A percentile compares a stretch with the other conserved stretches of the same genome.
Conservation (phyloP, 1,140 invertebrate species). For the Lutraria rhynchaena region DNA sequence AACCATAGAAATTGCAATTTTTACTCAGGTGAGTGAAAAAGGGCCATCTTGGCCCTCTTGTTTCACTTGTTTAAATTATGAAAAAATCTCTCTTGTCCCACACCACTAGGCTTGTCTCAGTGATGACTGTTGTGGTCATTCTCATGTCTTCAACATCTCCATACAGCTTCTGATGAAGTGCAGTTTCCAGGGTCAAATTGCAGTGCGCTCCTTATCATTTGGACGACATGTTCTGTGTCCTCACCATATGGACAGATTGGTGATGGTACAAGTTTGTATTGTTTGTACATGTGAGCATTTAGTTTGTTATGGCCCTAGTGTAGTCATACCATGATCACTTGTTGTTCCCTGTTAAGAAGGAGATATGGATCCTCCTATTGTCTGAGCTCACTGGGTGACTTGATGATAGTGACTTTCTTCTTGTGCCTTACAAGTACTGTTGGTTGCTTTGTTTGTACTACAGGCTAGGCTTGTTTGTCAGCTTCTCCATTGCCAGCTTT, state of each 20-base stretch:
- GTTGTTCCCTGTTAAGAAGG: constrained; percentile 30
- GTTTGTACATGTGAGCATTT: constrained; percentile 45
- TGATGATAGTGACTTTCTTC: constrained; percentile 37
- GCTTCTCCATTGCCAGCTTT: constrained; percentile 39
- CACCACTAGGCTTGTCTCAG: constrained; percentile 64
- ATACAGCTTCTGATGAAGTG: constrained; percentile 28
- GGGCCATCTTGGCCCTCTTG: too few relatives aligned
- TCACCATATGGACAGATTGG: too few relatives aligned
- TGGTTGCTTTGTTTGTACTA: constrained; percentile 16
- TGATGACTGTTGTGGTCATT: constrained; percentile 30
- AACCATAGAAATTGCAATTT: too few relatives aligned
- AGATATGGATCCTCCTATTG: constrained; percentile 31
- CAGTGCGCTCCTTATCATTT: background rate
- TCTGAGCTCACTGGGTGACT: constrained; percentile 4
- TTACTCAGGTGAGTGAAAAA: too few relatives aligned
- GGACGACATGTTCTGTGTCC: too few relatives aligned
- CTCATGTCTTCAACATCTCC: constrained; percentile 25
- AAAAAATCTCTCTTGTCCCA: constrained; percentile 3
- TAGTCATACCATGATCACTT: constrained; percentile 32
- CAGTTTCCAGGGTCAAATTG: constrained; percentile 24
- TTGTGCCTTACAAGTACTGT: background rate
- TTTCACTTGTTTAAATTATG: too few relatives aligned
- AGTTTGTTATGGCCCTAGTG: constrained; percentile 30
- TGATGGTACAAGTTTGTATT: constrained; percentile 28
- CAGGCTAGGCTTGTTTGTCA: constrained; percentile 34